These are phyloP conservation scores for Pituophis catenifer DNA, from an alignment of 2,113 vertebrate genomes.

Conservation along the genomic window DNA sequence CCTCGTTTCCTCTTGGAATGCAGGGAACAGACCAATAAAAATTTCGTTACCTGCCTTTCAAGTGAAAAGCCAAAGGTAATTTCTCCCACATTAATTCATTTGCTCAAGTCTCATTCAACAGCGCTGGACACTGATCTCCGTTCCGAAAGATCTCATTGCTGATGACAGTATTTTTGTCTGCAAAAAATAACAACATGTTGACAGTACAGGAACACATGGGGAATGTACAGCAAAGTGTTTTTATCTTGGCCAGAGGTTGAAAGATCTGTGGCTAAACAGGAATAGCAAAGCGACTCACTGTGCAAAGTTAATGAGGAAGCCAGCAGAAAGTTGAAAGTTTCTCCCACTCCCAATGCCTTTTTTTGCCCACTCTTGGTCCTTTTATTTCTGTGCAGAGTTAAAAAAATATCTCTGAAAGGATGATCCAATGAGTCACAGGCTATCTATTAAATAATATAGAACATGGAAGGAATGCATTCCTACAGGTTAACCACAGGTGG, in stretches of 20 bases:
- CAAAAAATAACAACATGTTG: conserved; percentile 59
- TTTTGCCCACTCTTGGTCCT: background rate
- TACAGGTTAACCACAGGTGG: background rate
- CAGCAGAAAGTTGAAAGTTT: background rate
- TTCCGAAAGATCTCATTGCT: conserved; percentile 49
- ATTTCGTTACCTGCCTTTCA: conserved; percentile 60
- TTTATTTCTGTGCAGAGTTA: background rate
- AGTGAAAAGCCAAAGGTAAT: conserved; percentile 56
- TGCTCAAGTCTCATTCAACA: conserved; percentile 49
- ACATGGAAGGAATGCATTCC: background rate
- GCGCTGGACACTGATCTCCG: conserved; percentile 35
- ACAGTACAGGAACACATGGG: conserved; percentile 53
- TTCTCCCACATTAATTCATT: conserved; percentile 55
- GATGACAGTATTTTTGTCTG: conserved; percentile 52
- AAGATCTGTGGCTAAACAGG: conserved; percentile 39
- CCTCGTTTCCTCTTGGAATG: conserved; percentile 61
- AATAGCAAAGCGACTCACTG: background rate
- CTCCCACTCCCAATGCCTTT: background rate
- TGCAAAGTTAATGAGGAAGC: background rate
- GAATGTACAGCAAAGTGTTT: conserved; percentile 47
- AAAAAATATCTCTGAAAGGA: background rate
- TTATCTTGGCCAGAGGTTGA: conserved; percentile 50
- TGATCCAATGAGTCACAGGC: background rate
- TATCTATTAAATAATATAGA: background rate
- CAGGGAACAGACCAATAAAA: conserved; percentile 72